phyloP scores from a whole-genome alignment of 2,797 vertebrate genomes.

The Muscicapa comitata region DNA sequence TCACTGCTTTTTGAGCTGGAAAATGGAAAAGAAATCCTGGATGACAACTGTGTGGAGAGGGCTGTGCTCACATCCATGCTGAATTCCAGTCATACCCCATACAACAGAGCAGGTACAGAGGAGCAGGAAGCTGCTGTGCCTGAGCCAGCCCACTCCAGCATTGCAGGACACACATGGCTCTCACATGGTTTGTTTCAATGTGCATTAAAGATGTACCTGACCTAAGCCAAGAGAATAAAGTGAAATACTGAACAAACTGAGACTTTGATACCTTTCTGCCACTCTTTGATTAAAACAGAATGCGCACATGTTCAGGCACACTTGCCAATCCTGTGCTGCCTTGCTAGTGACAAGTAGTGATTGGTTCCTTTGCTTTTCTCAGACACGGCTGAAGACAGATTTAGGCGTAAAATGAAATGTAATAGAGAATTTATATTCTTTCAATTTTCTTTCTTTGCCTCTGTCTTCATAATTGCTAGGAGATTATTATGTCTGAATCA shows the following conservation, averaged over 20 bases:
- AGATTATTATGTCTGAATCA: constrained; percentile 11
- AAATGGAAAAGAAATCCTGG: neutral
- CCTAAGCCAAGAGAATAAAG: neutral
- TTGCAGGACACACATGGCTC: neutral
- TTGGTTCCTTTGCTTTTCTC: neutral
- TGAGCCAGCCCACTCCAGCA: neutral
- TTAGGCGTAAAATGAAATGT: neutral
- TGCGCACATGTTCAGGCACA: accelerated
- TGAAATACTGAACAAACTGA: neutral
- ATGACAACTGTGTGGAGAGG: neutral
- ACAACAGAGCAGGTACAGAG: neutral
- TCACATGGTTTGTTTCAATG: neutral
- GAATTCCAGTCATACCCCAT: neutral
- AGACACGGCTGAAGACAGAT: neutral
- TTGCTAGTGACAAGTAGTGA: neutral
- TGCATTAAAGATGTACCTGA: neutral
- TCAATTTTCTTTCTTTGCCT: neutral
- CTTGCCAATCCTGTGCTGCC: neutral
- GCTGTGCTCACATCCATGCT: neutral
- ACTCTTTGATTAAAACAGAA: neutral
- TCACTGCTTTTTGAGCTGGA: neutral
- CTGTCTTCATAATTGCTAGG: neutral
- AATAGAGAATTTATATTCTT: neutral
- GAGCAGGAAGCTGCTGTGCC: neutral
- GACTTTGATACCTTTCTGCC: neutral